phyloP scores from a whole-genome alignment of 2,797 vertebrate genomes.

The Iguana delicatissima region DNA sequence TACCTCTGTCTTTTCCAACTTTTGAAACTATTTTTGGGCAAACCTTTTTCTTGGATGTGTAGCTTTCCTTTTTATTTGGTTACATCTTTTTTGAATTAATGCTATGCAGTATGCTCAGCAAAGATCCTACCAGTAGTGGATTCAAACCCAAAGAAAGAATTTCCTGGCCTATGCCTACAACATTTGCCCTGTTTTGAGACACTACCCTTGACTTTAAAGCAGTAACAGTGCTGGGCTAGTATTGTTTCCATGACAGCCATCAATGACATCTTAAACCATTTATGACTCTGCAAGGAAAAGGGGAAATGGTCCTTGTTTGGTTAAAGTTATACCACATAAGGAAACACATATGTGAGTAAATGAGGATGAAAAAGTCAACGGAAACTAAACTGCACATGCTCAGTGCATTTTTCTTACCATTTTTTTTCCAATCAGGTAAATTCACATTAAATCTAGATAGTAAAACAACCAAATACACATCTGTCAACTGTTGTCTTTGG shows the following conservation, averaged over 20 bases:
- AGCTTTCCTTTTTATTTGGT: no score
- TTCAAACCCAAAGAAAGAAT: not conserved
- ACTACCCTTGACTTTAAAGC: not conserved
- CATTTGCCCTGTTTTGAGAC: not conserved
- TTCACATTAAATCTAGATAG: not conserved
- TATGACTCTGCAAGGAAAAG: not conserved
- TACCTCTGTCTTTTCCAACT: not conserved
- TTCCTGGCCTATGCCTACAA: not conserved
- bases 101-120: not conserved
- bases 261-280: not conserved
- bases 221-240: not conserved
- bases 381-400: not conserved
- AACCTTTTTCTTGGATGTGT: not conserved
- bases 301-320: not conserved
- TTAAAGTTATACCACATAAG: not conserved
- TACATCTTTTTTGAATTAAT: no score
- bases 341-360: not conserved
- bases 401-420: not conserved
- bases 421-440: not conserved
- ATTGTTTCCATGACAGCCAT: not conserved
- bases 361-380: not conserved
- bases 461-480: not conserved
- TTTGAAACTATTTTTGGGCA: not conserved
- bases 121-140: not conserved
- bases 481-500: no score